A percentile compares a stretch with the other conserved stretches of the same genome.
These are phyloP conservation scores for Euplexia lucipara DNA, from an alignment of 2,888 invertebrate genomes.

Conservation along the genomic window DNA sequence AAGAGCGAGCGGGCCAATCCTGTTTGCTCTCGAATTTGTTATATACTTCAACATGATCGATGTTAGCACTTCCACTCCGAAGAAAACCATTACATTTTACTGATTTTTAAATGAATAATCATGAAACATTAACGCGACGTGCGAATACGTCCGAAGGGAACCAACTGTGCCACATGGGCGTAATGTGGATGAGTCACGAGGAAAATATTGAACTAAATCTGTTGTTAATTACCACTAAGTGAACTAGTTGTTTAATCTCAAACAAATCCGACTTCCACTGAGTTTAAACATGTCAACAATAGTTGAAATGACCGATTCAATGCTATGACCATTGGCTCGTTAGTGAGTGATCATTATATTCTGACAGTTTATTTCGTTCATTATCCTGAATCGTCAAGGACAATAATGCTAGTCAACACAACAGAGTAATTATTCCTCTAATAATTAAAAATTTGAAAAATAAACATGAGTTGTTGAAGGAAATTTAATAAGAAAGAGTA, in stretches of 20 bases:
- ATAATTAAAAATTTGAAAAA: not conserved
- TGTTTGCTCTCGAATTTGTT: conserved; percentile 71
- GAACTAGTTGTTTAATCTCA: conserved; percentile 78
- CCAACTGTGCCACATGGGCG: conserved; percentile 63
- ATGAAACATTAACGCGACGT: conserved; percentile 49
- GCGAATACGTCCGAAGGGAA: conserved; percentile 45
- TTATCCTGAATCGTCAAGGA: conserved; percentile 45
- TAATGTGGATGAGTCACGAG: conserved; percentile 80
- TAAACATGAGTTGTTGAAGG: not conserved
- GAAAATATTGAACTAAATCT: conserved; percentile 84
- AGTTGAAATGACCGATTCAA: conserved; percentile 71
- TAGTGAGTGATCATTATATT: conserved; percentile 67
- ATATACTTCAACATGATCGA: conserved; percentile 80
- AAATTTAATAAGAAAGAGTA: not conserved
- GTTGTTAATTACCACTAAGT: conserved; percentile 81
- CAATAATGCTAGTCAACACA: too few species aligned
- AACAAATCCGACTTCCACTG: conserved; percentile 69
- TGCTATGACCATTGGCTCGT: conserved; percentile 69
- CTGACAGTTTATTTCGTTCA: conserved; percentile 25
- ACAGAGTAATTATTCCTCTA: conserved; percentile 31
- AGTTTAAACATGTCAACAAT: conserved; percentile 69
- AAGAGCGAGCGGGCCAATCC: conserved; percentile 73
- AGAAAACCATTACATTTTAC: conserved; percentile 77
- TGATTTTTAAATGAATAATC: conserved; percentile 38
- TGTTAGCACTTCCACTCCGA: conserved; percentile 69